A percentile compares a stretch with the other conserved stretches of the same genome.
Conservation (phyloP, 2,113 vertebrate genomes). For the Oryzias curvinotus region DNA sequence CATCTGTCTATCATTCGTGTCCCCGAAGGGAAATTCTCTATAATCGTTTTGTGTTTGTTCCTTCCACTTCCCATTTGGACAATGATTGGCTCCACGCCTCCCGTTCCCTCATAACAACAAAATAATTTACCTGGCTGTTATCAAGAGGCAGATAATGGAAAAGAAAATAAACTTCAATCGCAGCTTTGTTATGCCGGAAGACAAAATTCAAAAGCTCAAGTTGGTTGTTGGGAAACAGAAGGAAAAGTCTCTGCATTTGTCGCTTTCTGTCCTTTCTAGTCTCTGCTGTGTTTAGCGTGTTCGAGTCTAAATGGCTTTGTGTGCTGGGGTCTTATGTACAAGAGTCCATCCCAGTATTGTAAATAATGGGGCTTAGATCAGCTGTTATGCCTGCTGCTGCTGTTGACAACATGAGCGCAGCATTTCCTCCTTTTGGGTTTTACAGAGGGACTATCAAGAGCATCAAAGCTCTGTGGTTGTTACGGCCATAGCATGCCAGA, state of each 20-base stretch:
- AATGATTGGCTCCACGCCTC: conserved; percentile 52
- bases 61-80: conserved; percentile 54
- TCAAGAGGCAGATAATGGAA: conserved; percentile 60
- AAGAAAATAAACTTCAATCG: conserved; percentile 53
- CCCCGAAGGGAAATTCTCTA: conserved; percentile 45
- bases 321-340: conserved; percentile 31
- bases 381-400: conserved; percentile 21
- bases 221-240: conserved; percentile 28
- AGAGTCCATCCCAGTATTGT: conserved; percentile 35
- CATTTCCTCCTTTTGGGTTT: conserved; percentile 13
- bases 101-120: conserved; percentile 48
- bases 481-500: no score
- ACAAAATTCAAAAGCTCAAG: conserved; percentile 35
- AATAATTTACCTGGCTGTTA: conserved; percentile 60
- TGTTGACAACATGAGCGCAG: conserved; percentile 21
- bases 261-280: conserved; percentile 20
- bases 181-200: conserved; percentile 35
- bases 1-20: conserved; percentile 23
- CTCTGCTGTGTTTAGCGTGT: conserved; percentile 7
- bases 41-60: conserved; percentile 63
- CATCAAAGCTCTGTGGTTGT: no score
- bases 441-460: no score
- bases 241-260: conserved; percentile 9
- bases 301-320: conserved; percentile 23
- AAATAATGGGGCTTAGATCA: conserved; percentile 21